Percentiles rank a stretch among this genome's conserved stretches.
These are phyloP conservation scores for Rhopalosiphum nymphaeae DNA, from an alignment of 2,888 invertebrate genomes.

Conservation along the genomic window DNA sequence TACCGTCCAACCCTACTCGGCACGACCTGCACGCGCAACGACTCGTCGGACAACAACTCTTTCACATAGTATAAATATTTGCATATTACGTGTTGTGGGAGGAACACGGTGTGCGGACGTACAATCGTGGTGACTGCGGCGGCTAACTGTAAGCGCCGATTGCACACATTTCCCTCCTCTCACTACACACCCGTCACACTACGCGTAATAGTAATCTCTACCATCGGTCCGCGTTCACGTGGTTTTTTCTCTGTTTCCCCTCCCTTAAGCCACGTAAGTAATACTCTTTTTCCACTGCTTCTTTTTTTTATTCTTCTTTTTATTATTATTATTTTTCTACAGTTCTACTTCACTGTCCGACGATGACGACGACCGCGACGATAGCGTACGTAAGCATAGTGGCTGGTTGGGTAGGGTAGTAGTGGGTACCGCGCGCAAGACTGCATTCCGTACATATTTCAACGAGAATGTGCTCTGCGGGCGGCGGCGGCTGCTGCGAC, in stretches of 20 bases:
- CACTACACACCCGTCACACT: neutral
- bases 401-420: neutral
- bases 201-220: neutral
- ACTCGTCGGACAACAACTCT: neutral
- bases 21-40: neutral
- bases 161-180: neutral
- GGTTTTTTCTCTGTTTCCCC: neutral
- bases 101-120: neutral
- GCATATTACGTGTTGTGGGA: neutral
- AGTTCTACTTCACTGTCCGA: constrained; percentile 27
- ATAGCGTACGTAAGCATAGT: neutral
- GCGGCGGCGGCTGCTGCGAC: constrained; percentile 43
- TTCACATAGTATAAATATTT: neutral
- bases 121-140: neutral
- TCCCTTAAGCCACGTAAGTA: neutral
- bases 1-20: neutral
- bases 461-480: constrained; percentile 65
- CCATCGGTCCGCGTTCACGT: neutral
- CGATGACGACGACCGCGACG: constrained; percentile 4
- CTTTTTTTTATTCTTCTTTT: neutral
- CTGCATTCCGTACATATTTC: constrained; percentile 65
- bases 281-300: neutral
- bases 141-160: neutral
- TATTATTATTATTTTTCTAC: neutral
- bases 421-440: constrained; percentile 39